Evolutionary conservation across 2,113 vertebrate genomes (phyloP), one percentile per base, ranked within the genome.

Genomic region (Poeciliopsis occidentalis): DNA sequence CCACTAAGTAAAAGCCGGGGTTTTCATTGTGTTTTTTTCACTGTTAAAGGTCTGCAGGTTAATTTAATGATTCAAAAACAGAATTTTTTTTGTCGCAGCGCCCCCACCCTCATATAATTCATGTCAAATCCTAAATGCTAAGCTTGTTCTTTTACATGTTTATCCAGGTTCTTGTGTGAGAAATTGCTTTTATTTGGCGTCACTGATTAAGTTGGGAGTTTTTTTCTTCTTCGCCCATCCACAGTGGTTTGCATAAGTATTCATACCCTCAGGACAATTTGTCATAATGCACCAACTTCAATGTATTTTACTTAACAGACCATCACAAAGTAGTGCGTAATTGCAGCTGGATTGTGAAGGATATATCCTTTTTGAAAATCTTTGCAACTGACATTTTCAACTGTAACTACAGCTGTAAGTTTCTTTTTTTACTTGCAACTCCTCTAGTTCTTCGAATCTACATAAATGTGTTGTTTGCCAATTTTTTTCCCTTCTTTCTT

Each of bases 111-210:
- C 39, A 8, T 10, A 85, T 79, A 80, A 76, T 75, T 81, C 69
- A 73, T 69, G 73, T 83, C 72, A 67, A 79, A 79, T 78, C 78
- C 70, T 65, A 76, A 79, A 88, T 79, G 71, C 41, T 63, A 82
- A 65, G 41, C 34, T 85, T 73, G 76, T 47, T 75, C 74, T 82
- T 63, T 75, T 4, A 31, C 44, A 79, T 57, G 71, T 83, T 88
- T 80, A 70, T 83, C 60, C 69, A 83, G 60, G 77, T 65, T 72
- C 65, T 88, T 75, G 80, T 81, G 85, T 67, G 24, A 69, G 67
- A 90, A 91, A 89, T 89, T 87, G 85, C 80, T 90, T 89, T 84
- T 32, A 71, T 77, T 71, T 81, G 61, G 74, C 71, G 34, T 71
- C 79, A 80, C 76, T 67, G 8, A 71, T 85, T 85, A 71, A 79